Percentiles rank a stretch among this genome's conserved stretches.
Conservation (phyloP, 2,797 vertebrate genomes). For the Denticeps clupeoides region DNA sequence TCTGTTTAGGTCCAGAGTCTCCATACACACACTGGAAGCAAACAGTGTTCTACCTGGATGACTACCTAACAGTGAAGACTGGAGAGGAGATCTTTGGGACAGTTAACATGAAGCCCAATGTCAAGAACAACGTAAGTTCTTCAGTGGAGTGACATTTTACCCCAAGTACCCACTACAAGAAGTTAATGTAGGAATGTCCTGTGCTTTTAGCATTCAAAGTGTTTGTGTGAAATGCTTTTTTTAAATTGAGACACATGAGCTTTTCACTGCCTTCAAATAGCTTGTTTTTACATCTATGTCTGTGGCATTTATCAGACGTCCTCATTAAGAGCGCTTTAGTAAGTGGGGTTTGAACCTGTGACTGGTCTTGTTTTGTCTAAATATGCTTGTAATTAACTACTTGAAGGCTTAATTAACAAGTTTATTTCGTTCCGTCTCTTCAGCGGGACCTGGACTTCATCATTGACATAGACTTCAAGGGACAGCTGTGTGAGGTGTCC, state of each 20-base stretch:
- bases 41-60: conserved; percentile 90
- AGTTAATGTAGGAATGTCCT: not conserved
- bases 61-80: conserved; percentile 84
- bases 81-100: conserved; percentile 91
- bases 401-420: not conserved
- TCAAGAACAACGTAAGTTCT: conserved; percentile 83
- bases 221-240: not conserved
- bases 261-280: no score
- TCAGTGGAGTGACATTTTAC: not conserved
- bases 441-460: conserved; percentile 91
- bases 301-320: no score
- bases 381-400: not conserved
- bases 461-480: conserved; percentile 87
- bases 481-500: conserved; percentile 83
- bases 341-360: no score
- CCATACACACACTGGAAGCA: conserved; percentile 96
- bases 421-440: not conserved
- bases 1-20: conserved; percentile 73
- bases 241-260: not conserved
- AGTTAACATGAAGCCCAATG: conserved; percentile 87
- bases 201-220: not conserved
- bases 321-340: no score
- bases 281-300: no score
- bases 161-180: not conserved
- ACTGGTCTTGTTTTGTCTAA: not conserved